A percentile compares a stretch with the other conserved stretches of the same genome.
These are phyloP conservation scores for Albula glossodonta DNA, from an alignment of 2,113 vertebrate genomes.

Conservation along the genomic window DNA sequence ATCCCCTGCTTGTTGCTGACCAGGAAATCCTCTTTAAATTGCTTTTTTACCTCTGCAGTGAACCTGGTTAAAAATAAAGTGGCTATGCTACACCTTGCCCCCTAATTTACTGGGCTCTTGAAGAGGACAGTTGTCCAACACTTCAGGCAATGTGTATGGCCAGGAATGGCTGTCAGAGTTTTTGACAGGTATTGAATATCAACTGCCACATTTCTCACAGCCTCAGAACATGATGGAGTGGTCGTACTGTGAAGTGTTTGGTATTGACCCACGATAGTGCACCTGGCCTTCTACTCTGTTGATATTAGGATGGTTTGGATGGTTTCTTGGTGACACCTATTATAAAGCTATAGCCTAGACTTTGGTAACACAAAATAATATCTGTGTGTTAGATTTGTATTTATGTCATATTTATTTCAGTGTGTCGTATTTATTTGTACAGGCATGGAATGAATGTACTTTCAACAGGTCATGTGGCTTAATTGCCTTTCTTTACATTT, in stretches of 20 bases:
- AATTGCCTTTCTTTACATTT: no score
- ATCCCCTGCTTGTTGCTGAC: conserved; percentile 30
- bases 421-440: no score
- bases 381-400: no score
- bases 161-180: not conserved
- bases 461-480: not conserved
- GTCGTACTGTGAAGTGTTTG: not conserved
- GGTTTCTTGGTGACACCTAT: no score
- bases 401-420: no score
- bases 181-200: not conserved
- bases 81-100: not conserved
- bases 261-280: not conserved
- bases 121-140: not conserved
- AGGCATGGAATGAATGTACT: not conserved
- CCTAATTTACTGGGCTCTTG: not conserved
- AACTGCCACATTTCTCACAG: not conserved
- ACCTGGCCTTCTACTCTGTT: not conserved
- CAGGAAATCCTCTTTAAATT: conserved; percentile 41
- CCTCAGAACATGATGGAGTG: not conserved
- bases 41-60: conserved; percentile 6
- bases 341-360: no score
- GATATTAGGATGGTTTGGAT: not conserved
- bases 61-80: conserved; percentile 6
- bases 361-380: no score
- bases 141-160: not conserved